Evolutionary conservation across 2,797 vertebrate genomes (phyloP).

Genomic region (Aeoliscus strigatus): DNA sequence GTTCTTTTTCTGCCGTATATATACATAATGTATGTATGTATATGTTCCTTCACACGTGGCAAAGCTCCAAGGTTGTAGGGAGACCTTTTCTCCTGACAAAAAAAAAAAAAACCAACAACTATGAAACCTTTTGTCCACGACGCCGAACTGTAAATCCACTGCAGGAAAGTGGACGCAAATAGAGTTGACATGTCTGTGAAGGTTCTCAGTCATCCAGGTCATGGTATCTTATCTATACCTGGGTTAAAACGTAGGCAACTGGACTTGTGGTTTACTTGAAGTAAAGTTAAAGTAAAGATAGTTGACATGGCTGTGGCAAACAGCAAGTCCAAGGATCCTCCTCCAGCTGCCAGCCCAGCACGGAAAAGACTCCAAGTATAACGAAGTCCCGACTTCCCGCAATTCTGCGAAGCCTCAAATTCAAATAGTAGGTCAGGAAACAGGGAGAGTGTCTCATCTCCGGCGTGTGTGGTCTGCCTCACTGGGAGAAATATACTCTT

Average conservation of each 20-base stretch:
- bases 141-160: constrained; percentile 18
- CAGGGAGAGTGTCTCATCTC: constrained; percentile 49
- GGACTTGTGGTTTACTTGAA: no score
- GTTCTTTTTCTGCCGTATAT: constrained; percentile 15
- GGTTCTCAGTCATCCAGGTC: no score
- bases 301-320: constrained; percentile 9
- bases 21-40: constrained; percentile 45
- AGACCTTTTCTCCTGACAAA: constrained; percentile 33
- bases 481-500: constrained; percentile 68
- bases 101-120: no score
- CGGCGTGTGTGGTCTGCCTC: constrained; percentile 75
- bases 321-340: constrained; percentile 17
- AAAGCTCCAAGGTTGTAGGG: constrained; percentile 18
- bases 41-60: constrained; percentile 29
- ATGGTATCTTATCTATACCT: no score
- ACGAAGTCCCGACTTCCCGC: constrained; percentile 55
- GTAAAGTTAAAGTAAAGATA: constrained; percentile 11
- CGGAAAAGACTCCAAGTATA: constrained; percentile 38
- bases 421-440: constrained; percentile 61
- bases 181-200: no score
- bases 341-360: constrained; percentile 15
- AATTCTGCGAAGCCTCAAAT: constrained; percentile 52
- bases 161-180: not conserved
- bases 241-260: no score
- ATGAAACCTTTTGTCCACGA: no score